Percentiles rank a stretch among this genome's conserved stretches.
These are phyloP conservation scores for Limanda limanda DNA, from an alignment of 2,113 vertebrate genomes.

Conservation along the genomic window DNA sequence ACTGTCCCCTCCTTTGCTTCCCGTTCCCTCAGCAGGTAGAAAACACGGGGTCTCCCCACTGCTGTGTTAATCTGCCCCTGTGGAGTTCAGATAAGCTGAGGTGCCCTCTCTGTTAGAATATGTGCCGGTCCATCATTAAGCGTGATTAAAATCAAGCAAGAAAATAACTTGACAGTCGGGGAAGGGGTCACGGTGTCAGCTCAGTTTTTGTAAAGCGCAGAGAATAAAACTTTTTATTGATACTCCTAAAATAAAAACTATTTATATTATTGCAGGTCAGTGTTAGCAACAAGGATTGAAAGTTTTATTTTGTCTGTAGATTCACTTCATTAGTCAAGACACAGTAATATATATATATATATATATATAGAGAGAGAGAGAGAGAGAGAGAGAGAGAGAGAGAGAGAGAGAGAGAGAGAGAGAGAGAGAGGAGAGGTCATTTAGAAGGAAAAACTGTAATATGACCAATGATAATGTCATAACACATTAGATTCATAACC, in stretches of 20 bases:
- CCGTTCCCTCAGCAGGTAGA: constrained; percentile 48
- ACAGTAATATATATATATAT: too few relatives aligned
- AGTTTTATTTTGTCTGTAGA: too few relatives aligned
- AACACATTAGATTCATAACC: not conserved
- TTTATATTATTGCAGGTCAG: too few relatives aligned
- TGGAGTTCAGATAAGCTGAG: constrained; percentile 48
- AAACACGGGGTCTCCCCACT: constrained; percentile 41
- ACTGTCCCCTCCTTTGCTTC: not conserved
- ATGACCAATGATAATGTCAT: too few relatives aligned
- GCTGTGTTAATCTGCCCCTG: constrained; percentile 74
- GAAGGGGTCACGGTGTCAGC: constrained; percentile 8
- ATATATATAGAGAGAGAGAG: too few relatives aligned
- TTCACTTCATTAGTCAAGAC: too few relatives aligned
- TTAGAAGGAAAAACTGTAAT: not conserved
- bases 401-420: too few relatives aligned
- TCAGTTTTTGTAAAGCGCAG: constrained; percentile 24
- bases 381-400: too few relatives aligned
- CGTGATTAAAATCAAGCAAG: constrained; percentile 75
- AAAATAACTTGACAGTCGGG: constrained; percentile 32
- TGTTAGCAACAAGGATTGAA: too few relatives aligned
- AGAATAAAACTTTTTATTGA: not conserved
- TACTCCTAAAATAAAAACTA: not conserved
- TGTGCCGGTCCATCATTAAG: constrained; percentile 69
- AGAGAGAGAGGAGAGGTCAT: not conserved
- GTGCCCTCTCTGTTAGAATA: constrained; percentile 33